These are phyloP conservation scores for Pachycephus smyrnensis DNA, from an alignment of 2,888 invertebrate genomes.

Conservation along the genomic window DNA sequence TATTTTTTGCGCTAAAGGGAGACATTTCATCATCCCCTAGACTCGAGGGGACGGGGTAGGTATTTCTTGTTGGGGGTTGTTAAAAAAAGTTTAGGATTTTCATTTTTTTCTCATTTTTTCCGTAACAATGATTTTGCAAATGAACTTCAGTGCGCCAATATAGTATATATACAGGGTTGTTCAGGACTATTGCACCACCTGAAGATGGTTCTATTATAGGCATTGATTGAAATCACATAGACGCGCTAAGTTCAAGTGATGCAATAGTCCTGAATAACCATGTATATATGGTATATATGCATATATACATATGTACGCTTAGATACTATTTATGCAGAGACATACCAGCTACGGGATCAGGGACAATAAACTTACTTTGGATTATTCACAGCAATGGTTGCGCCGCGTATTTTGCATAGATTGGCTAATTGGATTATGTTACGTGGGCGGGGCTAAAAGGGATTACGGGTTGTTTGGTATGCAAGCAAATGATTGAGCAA, in stretches of 20 bases:
- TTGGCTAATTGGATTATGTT: constrained; percentile 31
- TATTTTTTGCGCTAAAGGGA: neutral
- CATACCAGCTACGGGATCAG: neutral
- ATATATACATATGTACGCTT: too few relatives aligned
- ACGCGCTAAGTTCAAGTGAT: neutral
- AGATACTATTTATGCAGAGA: neutral
- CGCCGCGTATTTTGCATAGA: constrained; percentile 23
- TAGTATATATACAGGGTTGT: neutral
- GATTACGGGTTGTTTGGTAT: constrained; percentile 34
- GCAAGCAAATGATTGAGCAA: constrained; percentile 23
- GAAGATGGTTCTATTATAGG: neutral
- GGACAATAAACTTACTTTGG: neutral
- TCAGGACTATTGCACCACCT: neutral
- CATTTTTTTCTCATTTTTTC: neutral
- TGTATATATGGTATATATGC: too few relatives aligned
- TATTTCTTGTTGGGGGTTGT: neutral
- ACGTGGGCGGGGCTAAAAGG: constrained; percentile 24
- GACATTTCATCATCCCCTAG: neutral
- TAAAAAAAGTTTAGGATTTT: neutral
- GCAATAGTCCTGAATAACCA: neutral
- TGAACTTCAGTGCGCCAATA: neutral
- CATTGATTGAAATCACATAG: neutral
- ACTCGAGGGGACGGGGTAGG: neutral
- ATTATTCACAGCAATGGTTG: neutral
- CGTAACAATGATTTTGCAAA: neutral